These are phyloP conservation scores for Dendrolimus kikuchii DNA, from an alignment of 1,140 invertebrate genomes.

Conservation along the genomic window DNA sequence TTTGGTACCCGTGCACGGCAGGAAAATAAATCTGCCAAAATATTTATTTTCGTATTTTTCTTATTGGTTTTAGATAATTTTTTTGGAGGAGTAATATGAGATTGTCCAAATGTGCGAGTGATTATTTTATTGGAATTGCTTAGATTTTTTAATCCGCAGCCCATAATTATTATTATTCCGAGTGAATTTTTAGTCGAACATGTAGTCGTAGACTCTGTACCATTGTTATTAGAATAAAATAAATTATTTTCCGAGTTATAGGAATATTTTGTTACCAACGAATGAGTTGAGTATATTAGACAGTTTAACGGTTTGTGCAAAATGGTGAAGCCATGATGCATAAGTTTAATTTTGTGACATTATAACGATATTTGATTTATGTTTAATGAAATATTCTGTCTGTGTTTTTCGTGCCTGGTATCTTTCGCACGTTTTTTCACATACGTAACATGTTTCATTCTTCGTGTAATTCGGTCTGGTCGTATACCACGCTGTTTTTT, in stretches of 20 bases:
- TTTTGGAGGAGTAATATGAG: slow-evolving; percentile 10
- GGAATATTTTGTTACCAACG: no score
- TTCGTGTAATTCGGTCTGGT: slow-evolving; percentile 2
- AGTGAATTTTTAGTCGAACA: no score
- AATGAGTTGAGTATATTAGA: no score
- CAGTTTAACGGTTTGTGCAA: no score
- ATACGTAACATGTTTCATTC: slow-evolving; percentile 1
- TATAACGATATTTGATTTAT: background rate
- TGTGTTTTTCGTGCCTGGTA: background rate
- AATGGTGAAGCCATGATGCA: no score
- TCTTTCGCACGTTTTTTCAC: background rate
- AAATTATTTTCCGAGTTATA: no score
- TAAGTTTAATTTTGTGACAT: no score
- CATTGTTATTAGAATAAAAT: no score
- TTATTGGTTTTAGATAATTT: slow-evolving; percentile 3
- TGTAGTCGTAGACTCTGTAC: no score
- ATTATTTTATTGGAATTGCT: background rate
- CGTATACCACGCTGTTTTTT: background rate
- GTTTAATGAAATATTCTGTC: background rate
- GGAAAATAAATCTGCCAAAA: slow-evolving; percentile 12
- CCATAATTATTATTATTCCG: no score
- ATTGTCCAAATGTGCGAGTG: slow-evolving; percentile 6
- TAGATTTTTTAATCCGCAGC: no score
- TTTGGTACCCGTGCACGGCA: slow-evolving; percentile 6
- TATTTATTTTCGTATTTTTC: slow-evolving; percentile 4